Base-by-base conservation (phyloP, 2,113 vertebrate genomes). In the Microcebus griseorufus region DNA sequence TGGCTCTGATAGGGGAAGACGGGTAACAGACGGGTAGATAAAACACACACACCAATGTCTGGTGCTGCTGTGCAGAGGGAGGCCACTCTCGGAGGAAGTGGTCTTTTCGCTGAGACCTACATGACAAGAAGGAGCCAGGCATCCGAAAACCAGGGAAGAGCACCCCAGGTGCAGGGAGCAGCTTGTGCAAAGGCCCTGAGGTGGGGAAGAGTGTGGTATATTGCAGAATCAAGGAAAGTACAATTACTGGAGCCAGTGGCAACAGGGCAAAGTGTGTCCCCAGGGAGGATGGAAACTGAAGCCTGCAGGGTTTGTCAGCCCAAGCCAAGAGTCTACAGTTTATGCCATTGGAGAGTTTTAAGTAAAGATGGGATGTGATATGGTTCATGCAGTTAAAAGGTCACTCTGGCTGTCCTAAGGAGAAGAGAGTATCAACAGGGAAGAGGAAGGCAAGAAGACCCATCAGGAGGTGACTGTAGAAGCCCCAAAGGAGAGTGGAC, bases 381-480 rank as follows among this genome's bases (percentile, higher is more conserved):
- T 11, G 14, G 69, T 62, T 18, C 25, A n/a, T n/a, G 2, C 18
- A 14, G 73, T 39, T 22, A 10, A 79, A 65, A 62, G 45, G 22
- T 39, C 58, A 12, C 23, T 51, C 72, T 29, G 58, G 60, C 10
- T 45, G 2, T 39, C 10, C 58, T 64, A 29, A 51, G 55, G 42
- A 76, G 60, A 76, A 76, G 60, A 76, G 39, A n/a, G 29, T n/a
- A 34, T 7, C 13, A 7, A 32, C 18, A 23, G 76, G 6, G 29
- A 25, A 27, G 53, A 53, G 42, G 39, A 9, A 16, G 2, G 4
- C 42, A 2, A n/a, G 23, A 17, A 37, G 32, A 4, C 32, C 16
- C 1, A 6, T 17, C 6, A 0, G 60, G 34, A 55, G 37, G 17
- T 32, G 4, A 9, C 11, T 5, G 34, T 0, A 27, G 18, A 32